Conservation (phyloP, 2,797 vertebrate species). For the Lophotriccus pileatus region DNA sequence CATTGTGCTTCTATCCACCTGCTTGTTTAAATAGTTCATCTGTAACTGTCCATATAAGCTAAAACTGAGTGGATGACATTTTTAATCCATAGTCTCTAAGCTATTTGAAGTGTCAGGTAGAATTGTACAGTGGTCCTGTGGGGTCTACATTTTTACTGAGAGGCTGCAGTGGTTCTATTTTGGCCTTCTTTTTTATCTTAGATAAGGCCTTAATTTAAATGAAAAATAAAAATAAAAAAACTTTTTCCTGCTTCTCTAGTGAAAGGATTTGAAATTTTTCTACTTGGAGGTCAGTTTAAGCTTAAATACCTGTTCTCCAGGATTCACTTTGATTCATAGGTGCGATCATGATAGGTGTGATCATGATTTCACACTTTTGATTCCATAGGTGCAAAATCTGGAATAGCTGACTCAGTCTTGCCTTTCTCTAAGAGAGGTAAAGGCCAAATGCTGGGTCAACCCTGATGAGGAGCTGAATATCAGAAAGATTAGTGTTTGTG, state of each 20-base stretch:
- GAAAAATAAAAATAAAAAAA: not conserved
- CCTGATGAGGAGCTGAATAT: not conserved
- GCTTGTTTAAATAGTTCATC: not conserved
- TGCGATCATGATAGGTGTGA: too few species aligned
- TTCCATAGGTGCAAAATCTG: not conserved
- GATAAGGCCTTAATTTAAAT: not conserved
- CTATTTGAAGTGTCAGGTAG: not conserved
- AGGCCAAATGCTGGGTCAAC: not conserved
- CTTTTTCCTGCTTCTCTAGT: not conserved
- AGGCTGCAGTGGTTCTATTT: not conserved
- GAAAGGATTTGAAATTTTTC: not conserved
- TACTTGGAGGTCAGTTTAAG: not conserved
- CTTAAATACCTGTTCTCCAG: not conserved
- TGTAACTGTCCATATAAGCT: not conserved
- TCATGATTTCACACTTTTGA: not conserved
- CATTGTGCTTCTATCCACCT: not conserved
- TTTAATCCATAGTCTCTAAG: not conserved
- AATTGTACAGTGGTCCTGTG: not conserved
- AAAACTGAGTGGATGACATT: not conserved
- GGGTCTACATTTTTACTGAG: not conserved
- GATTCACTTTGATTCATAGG: not conserved
- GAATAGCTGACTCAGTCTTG: not conserved
- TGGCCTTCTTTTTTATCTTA: not conserved
- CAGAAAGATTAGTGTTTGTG: not conserved
- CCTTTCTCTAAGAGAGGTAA: not conserved